Evolutionary conservation across 2,113 vertebrate genomes (phyloP).

Genomic region (Desmodus rotundus): DNA sequence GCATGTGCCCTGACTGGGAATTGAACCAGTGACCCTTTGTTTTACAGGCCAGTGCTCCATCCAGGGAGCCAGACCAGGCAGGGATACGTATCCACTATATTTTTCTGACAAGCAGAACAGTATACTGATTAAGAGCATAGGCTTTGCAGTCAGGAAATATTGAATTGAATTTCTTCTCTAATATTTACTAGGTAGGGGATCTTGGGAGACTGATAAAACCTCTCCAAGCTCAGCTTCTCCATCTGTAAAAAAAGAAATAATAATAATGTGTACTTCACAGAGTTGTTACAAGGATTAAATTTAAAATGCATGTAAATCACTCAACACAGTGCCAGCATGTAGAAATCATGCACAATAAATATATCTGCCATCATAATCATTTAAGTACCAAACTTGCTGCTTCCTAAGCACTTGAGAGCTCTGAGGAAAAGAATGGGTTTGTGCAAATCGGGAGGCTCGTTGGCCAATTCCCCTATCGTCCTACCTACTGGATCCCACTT

Average conservation of each 20-base stretch:
- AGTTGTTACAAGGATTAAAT: neutral
- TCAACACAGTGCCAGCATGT: neutral
- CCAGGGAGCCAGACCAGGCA: too few species aligned
- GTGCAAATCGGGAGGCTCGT: neutral
- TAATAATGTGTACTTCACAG: neutral
- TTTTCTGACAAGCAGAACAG: neutral
- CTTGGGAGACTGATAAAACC: neutral
- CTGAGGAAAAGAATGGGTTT: neutral
- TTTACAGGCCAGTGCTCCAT: too few species aligned
- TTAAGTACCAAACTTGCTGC: neutral
- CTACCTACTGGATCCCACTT: neutral
- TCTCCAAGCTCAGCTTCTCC: neutral
- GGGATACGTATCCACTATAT: neutral
- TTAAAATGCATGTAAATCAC: neutral
- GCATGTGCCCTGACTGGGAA: too few species aligned
- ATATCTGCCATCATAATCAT: neutral
- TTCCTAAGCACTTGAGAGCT: neutral
- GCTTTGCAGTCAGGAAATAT: slow-evolving; percentile 29
- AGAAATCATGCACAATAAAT: neutral
- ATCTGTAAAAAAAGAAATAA: slow-evolving; percentile 19
- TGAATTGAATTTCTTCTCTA: neutral
- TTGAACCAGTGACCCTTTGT: too few species aligned
- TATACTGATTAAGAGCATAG: neutral
- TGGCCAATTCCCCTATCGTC: neutral
- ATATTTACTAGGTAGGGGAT: neutral